Percentiles rank a stretch among this genome's conserved stretches.
phyloP scores from a whole-genome alignment of 2,888 invertebrate species.

The Petrolisthes manimaculis region DNA sequence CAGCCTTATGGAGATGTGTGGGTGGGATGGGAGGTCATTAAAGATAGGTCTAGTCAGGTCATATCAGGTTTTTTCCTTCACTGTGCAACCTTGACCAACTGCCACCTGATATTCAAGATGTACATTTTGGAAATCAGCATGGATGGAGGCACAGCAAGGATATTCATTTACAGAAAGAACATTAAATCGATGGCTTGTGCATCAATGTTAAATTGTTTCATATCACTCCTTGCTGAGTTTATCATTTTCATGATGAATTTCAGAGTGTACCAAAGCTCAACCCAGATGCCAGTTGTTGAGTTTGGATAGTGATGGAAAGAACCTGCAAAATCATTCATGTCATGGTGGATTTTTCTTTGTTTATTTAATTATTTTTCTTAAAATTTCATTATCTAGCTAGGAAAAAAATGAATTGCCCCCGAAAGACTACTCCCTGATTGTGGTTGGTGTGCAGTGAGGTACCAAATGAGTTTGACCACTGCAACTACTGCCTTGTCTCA shows the following conservation, averaged over 20 bases:
- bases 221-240: slow-evolving; percentile 47
- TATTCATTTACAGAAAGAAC: not conserved
- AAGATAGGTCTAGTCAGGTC: slow-evolving; percentile 58
- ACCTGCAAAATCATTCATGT: slow-evolving; percentile 60
- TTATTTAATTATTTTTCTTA: slow-evolving; percentile 49
- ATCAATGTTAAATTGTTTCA: not conserved
- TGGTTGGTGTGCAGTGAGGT: slow-evolving; percentile 54
- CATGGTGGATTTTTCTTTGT: slow-evolving; percentile 58
- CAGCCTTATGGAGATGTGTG: slow-evolving; percentile 66
- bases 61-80: slow-evolving; percentile 50
- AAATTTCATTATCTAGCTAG: slow-evolving; percentile 57
- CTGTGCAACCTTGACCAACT: slow-evolving; percentile 56
- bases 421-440: slow-evolving; percentile 45
- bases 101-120: slow-evolving; percentile 38
- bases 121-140: slow-evolving; percentile 62
- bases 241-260: slow-evolving; percentile 59
- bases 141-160: slow-evolving; percentile 58
- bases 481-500: slow-evolving; percentile 25
- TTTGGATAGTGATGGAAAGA: slow-evolving; percentile 59
- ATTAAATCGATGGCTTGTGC: slow-evolving; percentile 14
- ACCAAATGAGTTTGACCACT: slow-evolving; percentile 16
- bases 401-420: slow-evolving; percentile 51
- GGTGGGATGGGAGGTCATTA: slow-evolving; percentile 54
- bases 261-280: slow-evolving; percentile 44
- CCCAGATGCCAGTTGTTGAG: slow-evolving; percentile 50